Evolutionary conservation across 2,888 invertebrate species (phyloP).

Genomic region (Nymphalis c-album): DNA sequence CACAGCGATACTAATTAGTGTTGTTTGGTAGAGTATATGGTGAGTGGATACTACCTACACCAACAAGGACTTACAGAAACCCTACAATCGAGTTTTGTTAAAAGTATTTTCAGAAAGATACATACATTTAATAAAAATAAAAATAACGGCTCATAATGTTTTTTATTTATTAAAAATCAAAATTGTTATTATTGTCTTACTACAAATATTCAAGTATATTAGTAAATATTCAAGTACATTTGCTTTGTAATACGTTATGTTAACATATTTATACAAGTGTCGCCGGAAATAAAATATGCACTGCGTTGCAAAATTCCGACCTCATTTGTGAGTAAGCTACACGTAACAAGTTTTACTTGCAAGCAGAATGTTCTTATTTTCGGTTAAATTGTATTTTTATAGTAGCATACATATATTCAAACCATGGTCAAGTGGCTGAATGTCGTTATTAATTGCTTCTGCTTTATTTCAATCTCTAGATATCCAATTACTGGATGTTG

Average conservation of each 20-base stretch:
- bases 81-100: no score
- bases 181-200: no score
- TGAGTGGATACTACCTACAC: no score
- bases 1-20: no score
- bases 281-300: slow-evolving; percentile 6
- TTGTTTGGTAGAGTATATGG: no score
- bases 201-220: not conserved
- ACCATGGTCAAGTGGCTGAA: not conserved
- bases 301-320: slow-evolving; percentile 7
- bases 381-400: not conserved
- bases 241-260: not conserved
- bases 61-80: no score
- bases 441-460: not conserved
- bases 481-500: slow-evolving; percentile 1
- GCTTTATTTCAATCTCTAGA: not conserved
- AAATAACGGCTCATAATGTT: no score
- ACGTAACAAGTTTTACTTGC: slow-evolving; percentile 3
- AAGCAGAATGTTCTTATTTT: not conserved
- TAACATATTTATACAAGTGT: slow-evolving; percentile 7
- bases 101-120: no score
- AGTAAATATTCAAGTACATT: no score
- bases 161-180: no score
- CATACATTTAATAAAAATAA: no score
- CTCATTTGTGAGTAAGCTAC: slow-evolving; percentile 1
- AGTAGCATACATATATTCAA: not conserved